Base-by-base conservation (phyloP, 2,797 vertebrate genomes). In the Neosalanx taihuensis region DNA sequence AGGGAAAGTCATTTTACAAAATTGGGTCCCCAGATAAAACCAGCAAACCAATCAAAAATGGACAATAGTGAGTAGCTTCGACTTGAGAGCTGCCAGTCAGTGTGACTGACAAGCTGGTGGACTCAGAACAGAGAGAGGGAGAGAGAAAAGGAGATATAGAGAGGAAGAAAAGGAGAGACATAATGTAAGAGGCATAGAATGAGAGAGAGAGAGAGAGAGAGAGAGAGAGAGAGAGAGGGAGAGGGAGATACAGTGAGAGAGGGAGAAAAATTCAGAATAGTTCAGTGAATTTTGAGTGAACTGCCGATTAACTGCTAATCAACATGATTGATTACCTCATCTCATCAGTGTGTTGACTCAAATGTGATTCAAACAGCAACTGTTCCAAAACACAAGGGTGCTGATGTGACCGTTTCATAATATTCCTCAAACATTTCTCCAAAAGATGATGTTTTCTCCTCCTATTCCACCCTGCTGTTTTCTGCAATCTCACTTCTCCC, bases 401-500 rank as follows among this genome's bases (percentile, higher is more conserved):
- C 17, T 53, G 18, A 53, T 6, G 17, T 18, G 23, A 46, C 46
- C 64, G 46, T 10, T 41, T 65, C 26, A 53, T 53, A 6, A 53
- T 53, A 53, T 53, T 53, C 51, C 51, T 53, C 51, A 15, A 53
- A 53, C 20, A 65, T 65, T 31, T 53, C 51, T 53, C 51, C 51
- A 53, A n/a, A 53, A 64, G 18, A 1, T 69, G 70, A 69, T 49
- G 12, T 7, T 69, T 69, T 66, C 73, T 61, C 70, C 69, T 75
- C 57, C 51, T 63, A 67, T 91, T 91, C 85, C 86, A 90, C 91
- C 93, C 91, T 85, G 91, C 92, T 81, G 90, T 82, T 91, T 81
- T 75, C 88, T 83, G 88, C 86, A 85, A 87, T 89, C 89, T 88
- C 85, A 12, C 83, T 90, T 92, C 93, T 90, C 90, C 88, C 87